phyloP scores from a whole-genome alignment of 2,888 invertebrate genomes.

The Stenolophus ochropezus region DNA sequence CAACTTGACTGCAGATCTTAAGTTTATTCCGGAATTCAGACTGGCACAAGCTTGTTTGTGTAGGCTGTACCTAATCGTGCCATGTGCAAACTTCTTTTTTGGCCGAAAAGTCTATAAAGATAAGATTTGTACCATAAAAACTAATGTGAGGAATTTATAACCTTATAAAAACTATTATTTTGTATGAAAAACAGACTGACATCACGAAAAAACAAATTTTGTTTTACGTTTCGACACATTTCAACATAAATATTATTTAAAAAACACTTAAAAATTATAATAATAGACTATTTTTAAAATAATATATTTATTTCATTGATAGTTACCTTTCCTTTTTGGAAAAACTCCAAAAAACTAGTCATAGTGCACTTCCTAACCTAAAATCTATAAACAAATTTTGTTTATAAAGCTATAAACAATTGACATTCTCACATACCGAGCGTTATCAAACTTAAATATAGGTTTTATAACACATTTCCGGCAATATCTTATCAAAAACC shows the following conservation, averaged over 20 bases:
- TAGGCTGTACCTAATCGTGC: slow-evolving; percentile 89
- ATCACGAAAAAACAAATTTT: too few relatives aligned
- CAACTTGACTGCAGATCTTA: slow-evolving; percentile 86
- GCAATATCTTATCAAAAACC: neutral
- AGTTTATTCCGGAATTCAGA: slow-evolving; percentile 90
- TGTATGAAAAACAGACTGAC: too few relatives aligned
- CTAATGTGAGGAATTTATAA: too few relatives aligned
- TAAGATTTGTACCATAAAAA: neutral
- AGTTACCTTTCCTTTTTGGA: slow-evolving; percentile 85
- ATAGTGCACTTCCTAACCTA: slow-evolving; percentile 66
- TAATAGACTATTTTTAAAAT: too few relatives aligned
- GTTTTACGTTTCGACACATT: too few relatives aligned
- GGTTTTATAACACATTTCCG: neutral
- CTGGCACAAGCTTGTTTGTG: slow-evolving; percentile 95
- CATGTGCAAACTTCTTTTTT: slow-evolving; percentile 90
- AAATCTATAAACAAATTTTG: neutral
- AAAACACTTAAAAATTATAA: too few relatives aligned
- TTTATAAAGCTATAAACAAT: neutral
- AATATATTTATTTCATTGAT: neutral
- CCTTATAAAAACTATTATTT: too few relatives aligned
- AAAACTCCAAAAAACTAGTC: slow-evolving; percentile 84
- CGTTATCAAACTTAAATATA: neutral
- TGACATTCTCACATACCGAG: neutral
- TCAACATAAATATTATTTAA: too few relatives aligned
- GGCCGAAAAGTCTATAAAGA: slow-evolving; percentile 88